A percentile compares a stretch with the other conserved stretches of the same genome.
Conservation (phyloP, 2,113 vertebrate species). For the Calidris pygmaea region DNA sequence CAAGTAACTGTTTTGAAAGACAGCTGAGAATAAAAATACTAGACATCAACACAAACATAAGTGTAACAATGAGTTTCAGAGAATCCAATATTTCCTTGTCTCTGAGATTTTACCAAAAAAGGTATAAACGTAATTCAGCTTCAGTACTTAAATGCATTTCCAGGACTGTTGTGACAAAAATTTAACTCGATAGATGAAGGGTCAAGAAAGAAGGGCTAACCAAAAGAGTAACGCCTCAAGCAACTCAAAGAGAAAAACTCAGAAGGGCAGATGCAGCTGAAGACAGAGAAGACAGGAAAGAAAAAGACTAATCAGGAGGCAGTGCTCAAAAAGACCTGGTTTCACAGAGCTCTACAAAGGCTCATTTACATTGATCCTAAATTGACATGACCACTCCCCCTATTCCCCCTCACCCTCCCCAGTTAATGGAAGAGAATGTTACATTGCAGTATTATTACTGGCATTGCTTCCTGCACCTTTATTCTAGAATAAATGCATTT, state of each 20-base stretch:
- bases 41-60: not conserved
- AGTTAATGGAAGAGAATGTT: not conserved
- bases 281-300: not conserved
- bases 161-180: not conserved
- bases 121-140: not conserved
- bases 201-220: not conserved
- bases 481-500: not conserved
- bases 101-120: not conserved
- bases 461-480: not conserved
- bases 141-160: not conserved
- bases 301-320: not conserved
- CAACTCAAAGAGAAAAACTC: not conserved
- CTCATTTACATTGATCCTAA: not conserved
- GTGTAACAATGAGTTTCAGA: not conserved
- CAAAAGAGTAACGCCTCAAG: not conserved
- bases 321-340: not conserved
- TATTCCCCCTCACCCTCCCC: not conserved
- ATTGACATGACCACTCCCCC: not conserved
- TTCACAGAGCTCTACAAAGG: not conserved
- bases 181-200: not conserved
- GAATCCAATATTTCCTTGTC: not conserved
- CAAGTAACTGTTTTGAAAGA: not conserved
- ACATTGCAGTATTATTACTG: not conserved
- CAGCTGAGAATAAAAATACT: not conserved
- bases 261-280: not conserved